Percentiles rank a stretch among this genome's conserved stretches.
Evolutionary conservation across 2,797 vertebrate species (phyloP).

Genomic region (Nannoperca obscura): DNA sequence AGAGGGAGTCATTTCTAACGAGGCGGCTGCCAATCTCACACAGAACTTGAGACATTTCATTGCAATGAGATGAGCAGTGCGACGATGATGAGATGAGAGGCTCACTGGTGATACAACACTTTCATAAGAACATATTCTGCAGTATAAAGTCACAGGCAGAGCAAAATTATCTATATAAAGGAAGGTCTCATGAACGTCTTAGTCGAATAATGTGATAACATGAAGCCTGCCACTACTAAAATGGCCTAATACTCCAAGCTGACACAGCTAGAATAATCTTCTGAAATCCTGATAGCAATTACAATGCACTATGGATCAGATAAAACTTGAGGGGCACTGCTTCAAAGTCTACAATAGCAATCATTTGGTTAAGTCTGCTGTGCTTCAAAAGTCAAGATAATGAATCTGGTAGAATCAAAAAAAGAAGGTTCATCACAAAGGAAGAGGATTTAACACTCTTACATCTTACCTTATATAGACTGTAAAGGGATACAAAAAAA

Average conservation of each 20-base stretch:
- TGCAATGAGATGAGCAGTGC: slow-evolving; percentile 35
- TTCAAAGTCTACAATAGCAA: slow-evolving; percentile 61
- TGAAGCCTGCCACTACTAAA: slow-evolving; percentile 62
- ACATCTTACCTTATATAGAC: slow-evolving; percentile 39
- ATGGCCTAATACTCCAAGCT: slow-evolving; percentile 62
- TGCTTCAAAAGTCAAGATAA: slow-evolving; percentile 70
- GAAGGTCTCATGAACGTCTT: slow-evolving; percentile 60
- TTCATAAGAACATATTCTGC: slow-evolving; percentile 21
- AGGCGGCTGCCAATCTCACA: slow-evolving; percentile 18
- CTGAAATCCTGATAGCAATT: slow-evolving; percentile 79
- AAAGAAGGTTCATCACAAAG: slow-evolving; percentile 49
- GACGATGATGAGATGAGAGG: slow-evolving; percentile 33
- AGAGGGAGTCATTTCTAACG: slow-evolving; percentile 28
- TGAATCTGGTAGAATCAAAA: slow-evolving; percentile 65
- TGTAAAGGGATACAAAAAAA: slow-evolving; percentile 32
- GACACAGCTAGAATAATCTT: slow-evolving; percentile 67
- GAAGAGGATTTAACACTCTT: slow-evolving; percentile 41
- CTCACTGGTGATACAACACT: slow-evolving; percentile 9
- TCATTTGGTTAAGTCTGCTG: slow-evolving; percentile 56
- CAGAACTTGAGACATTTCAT: slow-evolving; percentile 35
- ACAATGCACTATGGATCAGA: slow-evolving; percentile 76
- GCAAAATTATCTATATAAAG: slow-evolving; percentile 55
- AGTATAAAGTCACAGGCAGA: slow-evolving; percentile 52
- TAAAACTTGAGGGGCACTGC: slow-evolving; percentile 58
- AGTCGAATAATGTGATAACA: slow-evolving; percentile 72